Percentiles rank a stretch among this genome's conserved stretches.
These are phyloP conservation scores for Tiliacea aurago DNA, from an alignment of 2,888 invertebrate genomes.

Conservation along the genomic window DNA sequence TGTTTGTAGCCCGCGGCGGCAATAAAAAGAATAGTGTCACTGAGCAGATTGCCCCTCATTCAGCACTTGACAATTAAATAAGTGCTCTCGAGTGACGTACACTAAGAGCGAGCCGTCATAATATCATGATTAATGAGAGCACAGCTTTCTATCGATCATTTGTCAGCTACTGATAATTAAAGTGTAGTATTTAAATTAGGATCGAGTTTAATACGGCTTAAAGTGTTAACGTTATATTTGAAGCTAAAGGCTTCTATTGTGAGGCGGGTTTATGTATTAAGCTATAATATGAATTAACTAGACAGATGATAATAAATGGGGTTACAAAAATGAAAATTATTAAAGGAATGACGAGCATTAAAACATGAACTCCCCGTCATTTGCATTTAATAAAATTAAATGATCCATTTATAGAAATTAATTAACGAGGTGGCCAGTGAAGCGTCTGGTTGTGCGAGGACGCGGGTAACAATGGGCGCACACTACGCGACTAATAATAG, in stretches of 20 bases:
- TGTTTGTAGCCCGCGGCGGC: slow-evolving; percentile 84
- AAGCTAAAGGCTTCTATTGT: slow-evolving; percentile 48
- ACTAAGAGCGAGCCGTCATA: slow-evolving; percentile 84
- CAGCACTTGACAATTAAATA: slow-evolving; percentile 89
- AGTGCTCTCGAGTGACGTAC: slow-evolving; percentile 85
- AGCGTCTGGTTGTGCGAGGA: slow-evolving; percentile 76
- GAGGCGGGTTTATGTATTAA: slow-evolving; percentile 38
- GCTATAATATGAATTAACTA: slow-evolving; percentile 38
- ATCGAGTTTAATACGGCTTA: slow-evolving; percentile 71
- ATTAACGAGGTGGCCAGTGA: slow-evolving; percentile 89
- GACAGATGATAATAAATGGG: slow-evolving; percentile 64
- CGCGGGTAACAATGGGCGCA: slow-evolving; percentile 74
- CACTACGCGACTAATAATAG: slow-evolving; percentile 78
- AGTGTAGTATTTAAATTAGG: slow-evolving; percentile 81
- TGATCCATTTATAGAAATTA: slow-evolving; percentile 90
- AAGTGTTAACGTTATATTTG: slow-evolving; percentile 64
- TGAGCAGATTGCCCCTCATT: slow-evolving; percentile 89
- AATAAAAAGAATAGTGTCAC: slow-evolving; percentile 89
- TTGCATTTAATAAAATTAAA: slow-evolving; percentile 91
- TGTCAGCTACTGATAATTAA: slow-evolving; percentile 88
- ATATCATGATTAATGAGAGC: slow-evolving; percentile 86
- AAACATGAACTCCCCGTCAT: slow-evolving; percentile 85
- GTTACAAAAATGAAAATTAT: slow-evolving; percentile 72
- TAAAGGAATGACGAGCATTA: slow-evolving; percentile 73
- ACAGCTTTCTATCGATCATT: slow-evolving; percentile 86